Evolutionary conservation across 2,888 invertebrate genomes (phyloP).

Genomic region (Rhagium mordax): DNA sequence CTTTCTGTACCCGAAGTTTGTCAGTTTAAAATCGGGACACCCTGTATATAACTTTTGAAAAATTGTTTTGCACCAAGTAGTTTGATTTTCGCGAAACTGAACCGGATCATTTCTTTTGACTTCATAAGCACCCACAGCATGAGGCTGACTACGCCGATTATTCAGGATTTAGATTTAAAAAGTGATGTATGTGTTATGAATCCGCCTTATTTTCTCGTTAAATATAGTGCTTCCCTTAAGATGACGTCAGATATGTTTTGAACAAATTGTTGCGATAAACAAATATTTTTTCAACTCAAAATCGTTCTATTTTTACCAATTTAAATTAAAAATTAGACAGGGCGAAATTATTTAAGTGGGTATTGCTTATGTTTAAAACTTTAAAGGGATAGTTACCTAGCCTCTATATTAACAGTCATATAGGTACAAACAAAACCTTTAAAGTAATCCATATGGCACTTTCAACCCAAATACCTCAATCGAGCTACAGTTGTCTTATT

Average conservation of each 20-base stretch:
- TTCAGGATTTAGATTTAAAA: conserved; percentile 18
- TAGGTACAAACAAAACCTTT: background rate
- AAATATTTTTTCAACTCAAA: background rate
- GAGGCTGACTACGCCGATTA: conserved; percentile 2
- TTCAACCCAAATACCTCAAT: background rate
- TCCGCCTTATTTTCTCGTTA: conserved; percentile 1
- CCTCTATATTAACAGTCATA: background rate
- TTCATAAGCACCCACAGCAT: conserved; percentile 17
- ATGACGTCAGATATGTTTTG: background rate
- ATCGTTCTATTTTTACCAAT: background rate
- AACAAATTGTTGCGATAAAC: background rate
- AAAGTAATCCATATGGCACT: background rate
- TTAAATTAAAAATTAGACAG: background rate
- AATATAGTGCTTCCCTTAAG: conserved; percentile 5
- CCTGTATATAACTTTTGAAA: no score
- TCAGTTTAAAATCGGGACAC: no score
- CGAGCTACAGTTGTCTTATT: background rate
- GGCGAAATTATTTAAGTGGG: no score
- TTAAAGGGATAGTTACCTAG: no score
- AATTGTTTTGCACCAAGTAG: no score
- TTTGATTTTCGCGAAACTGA: conserved; percentile 9
- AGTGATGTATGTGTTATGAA: conserved; percentile 27
- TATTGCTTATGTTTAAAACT: no score
- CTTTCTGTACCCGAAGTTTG: no score
- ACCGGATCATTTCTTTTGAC: background rate